Conservation (phyloP, 2,888 invertebrate genomes). For the Pemphredon lugubris region DNA sequence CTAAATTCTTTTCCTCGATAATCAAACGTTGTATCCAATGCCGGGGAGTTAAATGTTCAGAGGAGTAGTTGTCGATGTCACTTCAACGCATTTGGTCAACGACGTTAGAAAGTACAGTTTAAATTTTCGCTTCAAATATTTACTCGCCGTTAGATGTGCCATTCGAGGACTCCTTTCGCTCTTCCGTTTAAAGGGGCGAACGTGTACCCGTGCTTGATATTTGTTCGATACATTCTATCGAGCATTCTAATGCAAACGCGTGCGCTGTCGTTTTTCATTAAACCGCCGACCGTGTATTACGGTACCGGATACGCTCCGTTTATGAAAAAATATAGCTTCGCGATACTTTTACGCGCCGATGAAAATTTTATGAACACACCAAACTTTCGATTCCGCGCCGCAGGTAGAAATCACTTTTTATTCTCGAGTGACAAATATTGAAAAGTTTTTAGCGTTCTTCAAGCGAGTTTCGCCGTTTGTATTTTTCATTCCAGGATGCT, state of each 20-base stretch:
- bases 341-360: neutral
- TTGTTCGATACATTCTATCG: neutral
- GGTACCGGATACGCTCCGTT: no score
- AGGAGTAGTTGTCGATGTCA: no score
- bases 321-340: neutral
- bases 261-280: no score
- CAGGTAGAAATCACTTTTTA: neutral
- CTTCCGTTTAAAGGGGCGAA: neutral
- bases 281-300: no score
- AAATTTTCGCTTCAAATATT: conserved; percentile 19
- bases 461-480: no score
- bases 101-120: neutral
- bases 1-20: no score
- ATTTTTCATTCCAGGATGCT: no score
- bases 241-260: neutral
- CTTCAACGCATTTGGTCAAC: neutral
- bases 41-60: no score
- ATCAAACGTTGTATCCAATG: no score
- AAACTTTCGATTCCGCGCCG: neutral
- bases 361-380: neutral
- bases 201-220: neutral
- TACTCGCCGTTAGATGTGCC: neutral
- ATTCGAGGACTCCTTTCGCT: neutral
- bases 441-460: neutral
- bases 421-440: neutral